Conservation (phyloP, 2,797 vertebrate species). For the Echeneis naucrates region DNA sequence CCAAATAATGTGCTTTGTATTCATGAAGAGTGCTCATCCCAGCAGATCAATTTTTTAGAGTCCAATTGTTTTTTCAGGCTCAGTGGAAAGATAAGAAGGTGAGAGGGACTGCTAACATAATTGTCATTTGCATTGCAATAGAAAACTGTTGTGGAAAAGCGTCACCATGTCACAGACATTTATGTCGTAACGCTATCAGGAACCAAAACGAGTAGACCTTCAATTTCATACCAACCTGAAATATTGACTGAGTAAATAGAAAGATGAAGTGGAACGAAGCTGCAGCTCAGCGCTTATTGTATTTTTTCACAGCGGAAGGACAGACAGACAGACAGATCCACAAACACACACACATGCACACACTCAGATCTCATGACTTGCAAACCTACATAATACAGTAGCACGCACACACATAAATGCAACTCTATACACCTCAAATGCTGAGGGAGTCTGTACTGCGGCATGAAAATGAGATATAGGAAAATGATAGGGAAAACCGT, state of each 20-base stretch:
- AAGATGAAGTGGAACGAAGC: conserved; percentile 51
- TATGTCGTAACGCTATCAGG: conserved; percentile 63
- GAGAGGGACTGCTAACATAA: conserved; percentile 65
- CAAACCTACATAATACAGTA: conserved; percentile 6
- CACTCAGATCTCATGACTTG: conserved; percentile 17
- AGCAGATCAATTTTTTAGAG: conserved; percentile 65
- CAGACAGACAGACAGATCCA: conserved; percentile 26
- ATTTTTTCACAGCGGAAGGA: not conserved
- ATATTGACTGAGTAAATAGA: conserved; percentile 57
- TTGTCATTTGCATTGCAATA: conserved; percentile 75
- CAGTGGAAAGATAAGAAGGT: conserved; percentile 67
- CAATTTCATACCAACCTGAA: conserved; percentile 56
- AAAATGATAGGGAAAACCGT: conserved; percentile 68
- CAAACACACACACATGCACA: conserved; percentile 13
- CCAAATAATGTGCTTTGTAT: conserved; percentile 71
- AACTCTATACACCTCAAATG: conserved; percentile 60
- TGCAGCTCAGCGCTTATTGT: conserved; percentile 33
- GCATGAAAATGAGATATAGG: conserved; percentile 74
- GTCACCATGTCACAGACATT: conserved; percentile 45
- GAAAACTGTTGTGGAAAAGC: conserved; percentile 58
- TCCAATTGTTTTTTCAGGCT: conserved; percentile 71
- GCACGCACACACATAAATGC: conserved; percentile 65
- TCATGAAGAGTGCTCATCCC: conserved; percentile 67
- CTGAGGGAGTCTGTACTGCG: conserved; percentile 45
- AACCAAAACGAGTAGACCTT: conserved; percentile 51